Base-by-base conservation (phyloP, 1,140 invertebrate genomes). In the Aphis gossypii region DNA sequence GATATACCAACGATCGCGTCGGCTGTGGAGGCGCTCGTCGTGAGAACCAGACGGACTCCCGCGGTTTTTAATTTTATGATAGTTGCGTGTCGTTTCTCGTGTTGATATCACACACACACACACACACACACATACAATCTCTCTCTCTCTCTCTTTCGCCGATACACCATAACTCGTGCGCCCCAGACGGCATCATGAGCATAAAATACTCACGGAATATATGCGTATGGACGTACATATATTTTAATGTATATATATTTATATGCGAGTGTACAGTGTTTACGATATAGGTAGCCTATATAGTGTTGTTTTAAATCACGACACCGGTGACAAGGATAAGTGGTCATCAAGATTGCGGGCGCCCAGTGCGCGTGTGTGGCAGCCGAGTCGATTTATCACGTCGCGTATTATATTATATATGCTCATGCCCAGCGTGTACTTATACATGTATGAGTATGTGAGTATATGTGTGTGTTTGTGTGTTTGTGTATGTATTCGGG, bases 261-360 rank as follows among this genome's bases (percentile, higher is more conserved):
- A 48, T 87, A 87, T 48, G 48, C 87, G 30, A 35, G 48, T 38
- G 20, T 48, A 11, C 30, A 48, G 25, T 46, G 46, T n/a, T 90
- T 60, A 90, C 88, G 54, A 90, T 90, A 76, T 76, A 60, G 44
- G 91, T 92, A 84, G 76, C 35, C 25, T 60, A 30, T 54, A 35
- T 46, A 30, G 48, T 84, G 76, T 84, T 84, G 91, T 92, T 92
- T 92, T 84, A 92, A 92, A 92, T 92, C 91, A 93, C 82, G 92
- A 93, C 76, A 86, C 35, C 35, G 60, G 82, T 86, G 82, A 93
- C 92, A 86, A 93, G 92, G 92, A 93, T 93, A 93, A 93, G 92
- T 93, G 92, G 82, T 93, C 92, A 86, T 93, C 82, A 86, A 93
- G 92, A 93, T 93, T 93, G 92, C 48, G 48, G 91, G 91, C 91